Percentiles rank a stretch among this genome's conserved stretches.
phyloP scores from a whole-genome alignment of 2,888 invertebrate genomes.

The Arge pagana region DNA sequence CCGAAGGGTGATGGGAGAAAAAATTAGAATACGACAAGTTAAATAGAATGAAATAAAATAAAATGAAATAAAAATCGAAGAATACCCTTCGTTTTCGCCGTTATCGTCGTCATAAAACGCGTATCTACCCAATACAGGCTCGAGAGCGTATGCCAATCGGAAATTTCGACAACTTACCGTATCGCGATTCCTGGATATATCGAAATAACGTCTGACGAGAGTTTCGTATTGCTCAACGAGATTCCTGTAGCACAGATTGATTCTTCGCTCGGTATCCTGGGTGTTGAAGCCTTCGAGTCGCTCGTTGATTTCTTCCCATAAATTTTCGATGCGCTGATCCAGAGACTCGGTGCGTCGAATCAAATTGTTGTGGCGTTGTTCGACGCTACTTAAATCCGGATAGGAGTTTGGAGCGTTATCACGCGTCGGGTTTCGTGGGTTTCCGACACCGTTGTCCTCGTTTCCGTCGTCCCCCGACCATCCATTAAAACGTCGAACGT shows the following conservation, averaged over 20 bases:
- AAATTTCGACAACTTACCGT: constrained; percentile 55
- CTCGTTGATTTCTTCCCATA: constrained; percentile 23
- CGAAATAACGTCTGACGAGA: constrained; percentile 60
- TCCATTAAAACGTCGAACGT: background rate
- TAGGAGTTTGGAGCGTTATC: constrained; percentile 4
- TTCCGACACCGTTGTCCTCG: constrained; percentile 2
- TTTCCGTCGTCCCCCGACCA: constrained; percentile 11
- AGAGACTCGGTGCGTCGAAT: constrained; percentile 20
- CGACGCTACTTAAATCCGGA: constrained; percentile 11
- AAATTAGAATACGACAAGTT: background rate
- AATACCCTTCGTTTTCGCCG: too few relatives aligned
- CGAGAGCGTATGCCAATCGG: too few relatives aligned
- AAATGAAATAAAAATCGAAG: too few relatives aligned
- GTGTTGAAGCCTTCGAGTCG: constrained; percentile 24
- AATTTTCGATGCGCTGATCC: constrained; percentile 25
- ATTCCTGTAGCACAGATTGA: constrained; percentile 59
- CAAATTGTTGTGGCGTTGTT: constrained; percentile 17
- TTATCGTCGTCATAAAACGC: too few relatives aligned
- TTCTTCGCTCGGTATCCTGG: constrained; percentile 53
- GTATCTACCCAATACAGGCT: too few relatives aligned
- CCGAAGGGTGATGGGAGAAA: background rate
- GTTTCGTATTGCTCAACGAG: constrained; percentile 61
- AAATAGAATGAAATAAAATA: background rate
- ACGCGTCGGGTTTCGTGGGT: too few relatives aligned
- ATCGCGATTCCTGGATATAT: constrained; percentile 57